Evolutionary conservation across 1,140 invertebrate species (phyloP), one percentile per base, ranked within the genome.

Genomic region (Papilio xuthus): DNA sequence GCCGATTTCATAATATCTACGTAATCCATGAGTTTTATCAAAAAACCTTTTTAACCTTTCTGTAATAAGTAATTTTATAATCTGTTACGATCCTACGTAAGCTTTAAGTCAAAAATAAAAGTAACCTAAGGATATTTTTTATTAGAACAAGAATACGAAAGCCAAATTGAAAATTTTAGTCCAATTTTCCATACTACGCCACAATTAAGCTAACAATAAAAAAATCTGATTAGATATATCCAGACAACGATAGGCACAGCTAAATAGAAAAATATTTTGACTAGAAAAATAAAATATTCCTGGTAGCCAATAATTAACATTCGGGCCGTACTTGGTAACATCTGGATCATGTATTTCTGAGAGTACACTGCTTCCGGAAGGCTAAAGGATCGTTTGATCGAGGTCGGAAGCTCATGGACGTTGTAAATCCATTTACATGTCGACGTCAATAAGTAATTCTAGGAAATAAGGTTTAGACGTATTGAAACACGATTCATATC

Each of bases 281-380:
- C 23, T 3, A 15, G 23, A 13, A 26, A 63, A 63, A 63, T 28
- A 15, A n/a, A 28, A 28, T 26, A 26, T 80, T 84, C 83, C 82
- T 82, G 83, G 80, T 82, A 69, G 77, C 82, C 79, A 82, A 86
- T 85, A 85, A 86, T 86, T 84, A 86, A 81, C 84, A 86, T 86
- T 83, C 83, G 82, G 67, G 56, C 63, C 80, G 73, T 69, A 79
- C 73, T 79, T 44, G 70, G 26, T 70, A 41, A 82, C 84, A 84
- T 83, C 85, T 86, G 85, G 79, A 69, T 53, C 23, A 8, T 78
- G 83, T 82, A 86, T 84, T 83, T 82, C 81, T 83, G 78, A 81
- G 69, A 75, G 60, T 37, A 28, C 50, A 53, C 50, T 53, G 80
- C 50, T 63, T 69, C 60, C 69, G 53, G 78, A 56, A 69, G 71